Evolutionary conservation across 2,888 invertebrate species (phyloP).

Genomic region (Eupithecia dodoneata): DNA sequence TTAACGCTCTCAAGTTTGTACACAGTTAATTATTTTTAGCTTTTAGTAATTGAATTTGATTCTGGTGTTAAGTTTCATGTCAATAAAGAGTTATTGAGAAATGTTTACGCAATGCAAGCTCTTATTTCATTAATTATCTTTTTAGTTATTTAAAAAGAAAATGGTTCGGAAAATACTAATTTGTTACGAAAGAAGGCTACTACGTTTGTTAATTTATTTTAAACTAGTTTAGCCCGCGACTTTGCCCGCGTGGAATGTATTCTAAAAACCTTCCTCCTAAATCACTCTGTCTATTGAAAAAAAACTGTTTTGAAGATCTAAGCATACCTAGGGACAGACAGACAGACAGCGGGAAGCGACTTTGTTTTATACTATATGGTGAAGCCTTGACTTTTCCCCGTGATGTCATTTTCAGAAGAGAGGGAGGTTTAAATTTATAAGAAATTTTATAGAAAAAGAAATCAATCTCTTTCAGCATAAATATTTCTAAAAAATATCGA

Average conservation of each 20-base stretch:
- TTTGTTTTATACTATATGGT: no score
- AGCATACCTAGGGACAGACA: no score
- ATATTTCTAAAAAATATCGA: background rate
- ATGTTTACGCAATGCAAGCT: background rate
- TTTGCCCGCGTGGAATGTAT: no score
- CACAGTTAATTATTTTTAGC: slow-evolving; percentile 22
- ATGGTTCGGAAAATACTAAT: background rate
- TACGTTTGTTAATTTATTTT: background rate
- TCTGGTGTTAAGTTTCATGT: background rate
- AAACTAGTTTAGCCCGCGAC: no score
- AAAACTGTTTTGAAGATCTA: no score
- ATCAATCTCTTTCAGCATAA: no score
- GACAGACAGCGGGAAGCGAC: no score
- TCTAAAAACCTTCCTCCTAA: no score
- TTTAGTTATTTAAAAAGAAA: background rate
- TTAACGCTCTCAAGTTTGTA: slow-evolving; percentile 35
- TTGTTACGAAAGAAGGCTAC: background rate
- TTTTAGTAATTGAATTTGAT: slow-evolving; percentile 19
- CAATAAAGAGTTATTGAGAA: background rate
- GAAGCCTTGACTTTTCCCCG: no score
- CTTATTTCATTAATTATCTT: background rate
- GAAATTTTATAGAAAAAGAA: background rate
- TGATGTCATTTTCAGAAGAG: no score
- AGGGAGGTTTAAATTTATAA: background rate
- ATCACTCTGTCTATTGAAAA: no score